A percentile compares a stretch with the other conserved stretches of the same genome.
Evolutionary conservation across 2,113 vertebrate species (phyloP).

Genomic region (Lampris incognitus): DNA sequence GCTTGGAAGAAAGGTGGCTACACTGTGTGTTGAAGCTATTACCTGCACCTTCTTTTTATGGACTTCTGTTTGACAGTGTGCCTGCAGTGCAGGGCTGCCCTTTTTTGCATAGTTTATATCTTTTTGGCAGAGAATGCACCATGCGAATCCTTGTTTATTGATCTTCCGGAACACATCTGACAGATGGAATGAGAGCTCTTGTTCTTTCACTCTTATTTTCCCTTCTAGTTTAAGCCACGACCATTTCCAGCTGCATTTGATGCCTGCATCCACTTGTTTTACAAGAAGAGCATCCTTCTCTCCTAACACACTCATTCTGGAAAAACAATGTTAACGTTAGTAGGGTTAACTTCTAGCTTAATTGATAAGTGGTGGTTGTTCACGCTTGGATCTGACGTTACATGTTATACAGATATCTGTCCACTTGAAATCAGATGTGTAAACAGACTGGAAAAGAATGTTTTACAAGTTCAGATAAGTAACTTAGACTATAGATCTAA

Average conservation of each 20-base stretch:
- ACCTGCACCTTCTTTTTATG: background rate
- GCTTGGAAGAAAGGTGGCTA: background rate
- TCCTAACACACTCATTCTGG: background rate
- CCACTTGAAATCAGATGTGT: too few species aligned
- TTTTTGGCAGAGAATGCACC: background rate
- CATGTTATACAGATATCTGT: too few species aligned
- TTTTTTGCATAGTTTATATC: background rate
- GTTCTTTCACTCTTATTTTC: background rate
- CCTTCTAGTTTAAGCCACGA: background rate
- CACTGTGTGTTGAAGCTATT: background rate
- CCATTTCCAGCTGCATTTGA: background rate
- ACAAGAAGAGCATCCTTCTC: background rate
- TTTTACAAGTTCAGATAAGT: too few species aligned
- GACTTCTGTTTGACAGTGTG: background rate
- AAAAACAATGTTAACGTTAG: background rate
- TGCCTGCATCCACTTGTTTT: background rate
- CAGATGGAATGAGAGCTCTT: background rate
- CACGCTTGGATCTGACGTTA: too few species aligned
- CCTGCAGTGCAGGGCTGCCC: background rate
- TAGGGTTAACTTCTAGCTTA: too few species aligned
- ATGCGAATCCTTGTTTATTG: background rate
- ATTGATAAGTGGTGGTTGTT: too few species aligned
- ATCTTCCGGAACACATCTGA: background rate
- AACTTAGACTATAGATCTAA: too few species aligned
- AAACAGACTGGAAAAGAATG: too few species aligned